These are phyloP conservation scores for Drosophila limbata DNA, from an alignment of 2,888 invertebrate genomes.

Conservation along the genomic window DNA sequence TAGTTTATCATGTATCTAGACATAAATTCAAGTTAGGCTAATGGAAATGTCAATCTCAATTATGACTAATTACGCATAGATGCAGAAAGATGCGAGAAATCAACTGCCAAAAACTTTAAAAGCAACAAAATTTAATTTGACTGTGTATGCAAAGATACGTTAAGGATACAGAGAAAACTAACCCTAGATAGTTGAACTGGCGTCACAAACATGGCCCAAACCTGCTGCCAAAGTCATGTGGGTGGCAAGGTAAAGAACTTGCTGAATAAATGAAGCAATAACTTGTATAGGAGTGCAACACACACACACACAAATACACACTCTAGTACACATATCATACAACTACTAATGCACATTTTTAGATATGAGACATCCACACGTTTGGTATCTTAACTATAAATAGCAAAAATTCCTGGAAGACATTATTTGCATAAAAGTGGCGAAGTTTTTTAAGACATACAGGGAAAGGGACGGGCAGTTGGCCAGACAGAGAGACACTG, in stretches of 20 bases:
- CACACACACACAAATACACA: conserved; percentile 15
- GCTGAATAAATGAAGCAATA: conserved; percentile 77
- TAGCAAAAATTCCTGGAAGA: conserved; percentile 81
- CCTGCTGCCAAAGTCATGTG: background rate
- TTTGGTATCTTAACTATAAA: conserved; percentile 79
- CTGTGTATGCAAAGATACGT: conserved; percentile 32
- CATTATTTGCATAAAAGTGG: conserved; percentile 81
- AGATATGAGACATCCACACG: conserved; percentile 77
- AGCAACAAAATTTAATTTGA: conserved; percentile 66
- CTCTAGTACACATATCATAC: conserved; percentile 3
- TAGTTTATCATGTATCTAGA: background rate
- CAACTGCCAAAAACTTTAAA: conserved; percentile 64
- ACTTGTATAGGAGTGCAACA: conserved; percentile 60
- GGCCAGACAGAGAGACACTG: conserved; percentile 22
- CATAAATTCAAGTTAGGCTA: conserved; percentile 85
- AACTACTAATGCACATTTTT: conserved; percentile 65
- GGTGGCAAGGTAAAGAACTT: conserved; percentile 44
- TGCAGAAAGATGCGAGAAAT: conserved; percentile 23
- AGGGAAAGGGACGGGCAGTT: conserved; percentile 23
- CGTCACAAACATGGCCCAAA: conserved; percentile 33
- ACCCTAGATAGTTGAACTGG: conserved; percentile 46
- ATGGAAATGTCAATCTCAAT: conserved; percentile 64
- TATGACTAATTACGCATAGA: conserved; percentile 44
- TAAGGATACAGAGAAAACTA: conserved; percentile 7
- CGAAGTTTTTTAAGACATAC: conserved; percentile 55